Base-by-base conservation (phyloP, 2,797 vertebrate genomes). In the Synanceia verrucosa region DNA sequence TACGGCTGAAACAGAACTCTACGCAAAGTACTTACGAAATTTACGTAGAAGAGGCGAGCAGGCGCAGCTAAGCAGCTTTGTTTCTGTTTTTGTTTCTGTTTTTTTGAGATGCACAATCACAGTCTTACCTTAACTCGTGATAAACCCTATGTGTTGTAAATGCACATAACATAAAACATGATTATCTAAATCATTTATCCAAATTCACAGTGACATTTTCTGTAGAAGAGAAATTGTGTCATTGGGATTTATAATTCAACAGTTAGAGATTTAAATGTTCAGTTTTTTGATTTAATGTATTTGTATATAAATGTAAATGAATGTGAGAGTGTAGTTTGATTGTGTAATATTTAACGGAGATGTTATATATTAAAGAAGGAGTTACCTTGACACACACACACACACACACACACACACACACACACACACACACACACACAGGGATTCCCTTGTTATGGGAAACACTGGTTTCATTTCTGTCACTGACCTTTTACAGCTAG, bases 1-100 rank as follows among this genome's bases (percentile, higher is more conserved):
- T 56, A 66, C 39, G 61, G 77, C 67, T 77, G 62, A 79, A 41
- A 23, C 11, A 5, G 9, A 1, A 26, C 31, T 50, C 10, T 79
- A 72, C 72, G 69, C 19, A 74, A 11, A 59, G 19, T n/a, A 26
- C 44, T 1, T 83, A 78, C 62, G 47, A 12, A 0, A 9, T 52
- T 69, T 79, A 60, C 76, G 9, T 51, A 51, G 4, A 21, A 4
- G 4, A n/a, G 9, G 2, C 2, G 31, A 14, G 21, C n/a, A 31
- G 24, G n/a, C 37, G n/a, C 4, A 7, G 9, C 18, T 11, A 18
- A 31, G 29, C 16, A 19, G 26, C 3, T 39, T 18, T 31, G 14
- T 39, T 39, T 14, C 14, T 39, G 37, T 39, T 2, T 18, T 3
- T 39, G 37, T 3, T 39, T 39, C 14, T 39, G 14, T 13, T 18